Conservation (phyloP, 2,113 vertebrate species). For the Clarias magur region DNA sequence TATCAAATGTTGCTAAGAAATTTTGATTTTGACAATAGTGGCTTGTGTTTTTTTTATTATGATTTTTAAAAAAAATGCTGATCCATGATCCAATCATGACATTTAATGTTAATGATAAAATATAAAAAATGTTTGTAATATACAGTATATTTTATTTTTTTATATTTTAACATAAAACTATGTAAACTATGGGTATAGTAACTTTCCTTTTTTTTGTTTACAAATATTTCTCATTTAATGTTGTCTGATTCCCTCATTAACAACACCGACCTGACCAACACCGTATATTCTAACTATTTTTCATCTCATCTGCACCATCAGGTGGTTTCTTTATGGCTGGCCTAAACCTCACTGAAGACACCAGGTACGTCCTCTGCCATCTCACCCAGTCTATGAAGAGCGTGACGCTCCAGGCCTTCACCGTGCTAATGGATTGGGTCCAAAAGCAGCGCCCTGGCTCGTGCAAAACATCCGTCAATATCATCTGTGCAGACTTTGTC, state of each 20-base stretch:
- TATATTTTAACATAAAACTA: not conserved
- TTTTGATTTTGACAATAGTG: not conserved
- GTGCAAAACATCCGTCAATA: slow-evolving; percentile 57
- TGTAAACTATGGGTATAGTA: not conserved
- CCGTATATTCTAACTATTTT: not conserved
- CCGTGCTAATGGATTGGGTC: slow-evolving; percentile 65
- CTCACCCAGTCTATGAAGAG: slow-evolving; percentile 65
- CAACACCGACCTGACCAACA: not conserved
- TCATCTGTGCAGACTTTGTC: slow-evolving; percentile 74
- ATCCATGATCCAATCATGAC: not conserved
- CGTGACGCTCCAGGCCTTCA: slow-evolving; percentile 62
- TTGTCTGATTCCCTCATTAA: not conserved
- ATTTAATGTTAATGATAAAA: no score
- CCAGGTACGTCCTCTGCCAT: slow-evolving; percentile 64
- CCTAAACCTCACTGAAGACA: slow-evolving; percentile 74
- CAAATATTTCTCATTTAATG: not conserved
- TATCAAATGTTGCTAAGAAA: not conserved
- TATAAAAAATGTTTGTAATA: no score
- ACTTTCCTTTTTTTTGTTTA: not conserved
- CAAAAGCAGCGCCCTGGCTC: slow-evolving; percentile 63
- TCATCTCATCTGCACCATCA: slow-evolving; percentile 32
- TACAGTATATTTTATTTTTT: not conserved
- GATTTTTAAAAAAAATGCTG: not conserved
- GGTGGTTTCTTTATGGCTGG: slow-evolving; percentile 71
- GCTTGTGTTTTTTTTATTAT: not conserved